Evolutionary conservation across 2,888 invertebrate species (phyloP).

Genomic region (Tolmerus cingulatus): DNA sequence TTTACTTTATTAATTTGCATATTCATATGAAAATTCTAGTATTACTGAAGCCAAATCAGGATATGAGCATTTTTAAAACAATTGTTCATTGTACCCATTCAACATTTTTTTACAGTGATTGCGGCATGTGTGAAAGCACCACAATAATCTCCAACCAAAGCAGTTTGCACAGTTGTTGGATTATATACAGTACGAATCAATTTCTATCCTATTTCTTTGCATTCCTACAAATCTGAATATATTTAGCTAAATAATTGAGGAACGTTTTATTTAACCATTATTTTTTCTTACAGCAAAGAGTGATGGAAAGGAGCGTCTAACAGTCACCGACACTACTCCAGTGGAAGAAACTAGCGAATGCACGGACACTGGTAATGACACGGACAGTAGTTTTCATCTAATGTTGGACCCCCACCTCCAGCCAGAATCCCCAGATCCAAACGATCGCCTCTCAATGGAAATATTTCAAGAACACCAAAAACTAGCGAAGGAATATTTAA

Average conservation of each 20-base stretch:
- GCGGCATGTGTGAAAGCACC: conserved; percentile 68
- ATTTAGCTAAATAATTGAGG: background rate
- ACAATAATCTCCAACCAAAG: conserved; percentile 71
- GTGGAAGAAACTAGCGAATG: background rate
- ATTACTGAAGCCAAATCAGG: conserved; percentile 15
- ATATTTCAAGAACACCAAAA: conserved; percentile 90
- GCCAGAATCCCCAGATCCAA: conserved; percentile 84
- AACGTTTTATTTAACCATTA: background rate
- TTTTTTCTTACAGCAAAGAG: conserved; percentile 57
- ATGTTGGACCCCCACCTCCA: conserved; percentile 82
- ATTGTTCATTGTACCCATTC: background rate
- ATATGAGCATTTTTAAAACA: background rate
- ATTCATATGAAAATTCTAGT: background rate
- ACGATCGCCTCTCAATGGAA: conserved; percentile 78
- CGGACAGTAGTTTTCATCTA: conserved; percentile 69
- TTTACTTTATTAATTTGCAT: background rate
- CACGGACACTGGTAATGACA: conserved; percentile 52
- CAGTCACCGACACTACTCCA: conserved; percentile 61
- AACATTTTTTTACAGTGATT: background rate
- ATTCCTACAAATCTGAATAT: background rate
- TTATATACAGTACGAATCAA: conserved; percentile 71
- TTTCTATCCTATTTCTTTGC: background rate
- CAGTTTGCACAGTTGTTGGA: conserved; percentile 77
- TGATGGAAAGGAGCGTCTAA: conserved; percentile 61
- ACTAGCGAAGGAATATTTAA: conserved; percentile 86